phyloP scores from a whole-genome alignment of 1,140 invertebrate species.

The Caerostris extrusa region DNA sequence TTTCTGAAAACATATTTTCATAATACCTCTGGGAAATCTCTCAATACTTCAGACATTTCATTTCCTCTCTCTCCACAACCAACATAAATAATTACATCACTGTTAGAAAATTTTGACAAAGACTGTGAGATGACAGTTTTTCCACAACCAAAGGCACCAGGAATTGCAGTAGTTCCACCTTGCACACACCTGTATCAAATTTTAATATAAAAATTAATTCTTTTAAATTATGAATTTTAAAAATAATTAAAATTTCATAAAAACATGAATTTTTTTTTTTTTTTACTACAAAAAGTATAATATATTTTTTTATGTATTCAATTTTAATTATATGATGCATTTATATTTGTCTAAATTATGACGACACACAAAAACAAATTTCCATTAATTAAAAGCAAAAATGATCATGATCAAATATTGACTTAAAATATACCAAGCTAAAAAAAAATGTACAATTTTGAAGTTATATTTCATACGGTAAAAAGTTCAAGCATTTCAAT shows the following conservation, averaged over 20 bases:
- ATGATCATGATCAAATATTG: not conserved
- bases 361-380: not conserved
- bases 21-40: conserved; percentile 95
- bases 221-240: too few relatives aligned
- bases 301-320: not conserved
- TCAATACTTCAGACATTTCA: conserved; percentile 97
- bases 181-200: conserved; percentile 84
- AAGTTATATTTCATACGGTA: too few relatives aligned
- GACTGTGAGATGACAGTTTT: conserved; percentile 99
- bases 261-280: too few relatives aligned
- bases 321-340: not conserved
- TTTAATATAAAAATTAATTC: not conserved
- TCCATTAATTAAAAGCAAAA: not conserved
- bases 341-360: not conserved
- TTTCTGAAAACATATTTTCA: not conserved
- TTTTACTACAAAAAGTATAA: too few relatives aligned
- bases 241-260: too few relatives aligned
- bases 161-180: conserved; percentile 99
- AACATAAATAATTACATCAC: conserved; percentile 99
- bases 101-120: conserved; percentile 99
- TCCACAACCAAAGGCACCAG: conserved; percentile 98
- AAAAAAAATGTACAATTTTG: too few relatives aligned
- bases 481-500: too few relatives aligned
- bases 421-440: not conserved
- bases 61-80: conserved; percentile 96